Conservation (phyloP, 64 coral and sea anemone species). For the Actinia equina region DNA sequence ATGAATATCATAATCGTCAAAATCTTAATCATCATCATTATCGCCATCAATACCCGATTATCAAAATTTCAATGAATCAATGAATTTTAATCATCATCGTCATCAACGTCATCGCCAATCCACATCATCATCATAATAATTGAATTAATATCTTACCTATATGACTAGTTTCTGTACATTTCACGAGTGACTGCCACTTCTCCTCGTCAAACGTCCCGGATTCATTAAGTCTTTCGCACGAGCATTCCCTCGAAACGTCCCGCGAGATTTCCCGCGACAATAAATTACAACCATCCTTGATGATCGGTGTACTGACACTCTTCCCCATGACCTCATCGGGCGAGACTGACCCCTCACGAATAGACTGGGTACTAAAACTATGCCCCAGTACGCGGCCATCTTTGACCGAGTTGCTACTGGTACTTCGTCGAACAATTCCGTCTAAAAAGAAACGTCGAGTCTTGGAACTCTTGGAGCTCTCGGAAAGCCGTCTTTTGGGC, state of each 20-base stretch:
- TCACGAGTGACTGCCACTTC: conserved; percentile 14
- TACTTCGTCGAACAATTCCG: conserved; percentile 67
- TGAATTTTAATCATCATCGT: neutral
- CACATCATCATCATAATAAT: neutral
- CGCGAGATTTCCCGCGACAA: conserved; percentile 10
- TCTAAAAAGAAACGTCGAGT: conserved; percentile 66
- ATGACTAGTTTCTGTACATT: neutral
- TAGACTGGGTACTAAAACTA: conserved; percentile 64
- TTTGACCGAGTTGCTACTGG: conserved; percentile 85
- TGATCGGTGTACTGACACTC: conserved; percentile 45
- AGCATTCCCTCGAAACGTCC: conserved; percentile 16
- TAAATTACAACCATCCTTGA: conserved; percentile 28
- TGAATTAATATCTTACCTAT: conserved; percentile 29
- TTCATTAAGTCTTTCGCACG: neutral
- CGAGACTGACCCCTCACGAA: conserved; percentile 28
- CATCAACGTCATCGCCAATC: neutral
- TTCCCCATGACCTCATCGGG: conserved; percentile 28
- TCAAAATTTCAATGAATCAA: neutral
- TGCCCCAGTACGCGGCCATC: conserved; percentile 59
- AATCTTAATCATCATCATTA: neutral
- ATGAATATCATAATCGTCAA: no score
- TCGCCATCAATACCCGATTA: neutral
- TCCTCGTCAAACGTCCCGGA: conserved; percentile 25
- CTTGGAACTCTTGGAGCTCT: conserved; percentile 53
- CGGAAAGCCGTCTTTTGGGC: conserved; percentile 69